A percentile compares a stretch with the other conserved stretches of the same genome.
Conservation (phyloP, 2,797 vertebrate genomes). For the Brachymystax lenok region DNA sequence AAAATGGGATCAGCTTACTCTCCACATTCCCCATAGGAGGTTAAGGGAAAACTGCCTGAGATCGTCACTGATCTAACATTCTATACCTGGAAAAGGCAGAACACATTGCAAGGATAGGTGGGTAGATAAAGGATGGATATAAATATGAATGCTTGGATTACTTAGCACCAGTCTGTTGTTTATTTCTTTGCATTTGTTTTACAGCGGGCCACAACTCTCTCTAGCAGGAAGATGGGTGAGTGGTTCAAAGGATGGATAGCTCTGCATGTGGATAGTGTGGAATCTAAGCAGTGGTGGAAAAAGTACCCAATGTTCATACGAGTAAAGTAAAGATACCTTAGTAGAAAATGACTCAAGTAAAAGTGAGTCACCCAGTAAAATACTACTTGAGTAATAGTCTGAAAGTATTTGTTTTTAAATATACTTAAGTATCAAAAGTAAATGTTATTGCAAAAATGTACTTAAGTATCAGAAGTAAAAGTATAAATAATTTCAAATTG, state of each 20-base stretch:
- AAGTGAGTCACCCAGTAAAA: too few relatives aligned
- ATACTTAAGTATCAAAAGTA: too few relatives aligned
- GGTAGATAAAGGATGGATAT: not conserved
- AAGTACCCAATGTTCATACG: too few relatives aligned
- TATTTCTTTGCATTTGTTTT: not conserved
- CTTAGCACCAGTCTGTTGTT: not conserved
- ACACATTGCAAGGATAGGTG: not conserved
- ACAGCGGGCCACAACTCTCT: not conserved
- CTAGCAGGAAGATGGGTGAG: not conserved
- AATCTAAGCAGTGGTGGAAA: not conserved
- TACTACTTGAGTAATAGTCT: too few relatives aligned
- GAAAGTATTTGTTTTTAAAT: too few relatives aligned
- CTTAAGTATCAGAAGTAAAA: too few relatives aligned
- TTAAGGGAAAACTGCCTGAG: not conserved
- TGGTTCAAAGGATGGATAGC: too few relatives aligned
- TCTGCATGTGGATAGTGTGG: not conserved
- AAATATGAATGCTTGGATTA: not conserved
- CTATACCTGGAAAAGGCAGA: not conserved
- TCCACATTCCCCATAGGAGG: not conserved
- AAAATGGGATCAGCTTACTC: not conserved
- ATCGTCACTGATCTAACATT: conserved; percentile 7
- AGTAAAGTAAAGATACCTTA: too few relatives aligned
- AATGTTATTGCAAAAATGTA: too few relatives aligned
- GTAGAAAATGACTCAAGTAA: too few relatives aligned
- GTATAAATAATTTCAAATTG: too few relatives aligned